Conservation (phyloP, 64 coral and sea anemone genomes). For the Montipora foliosa region DNA sequence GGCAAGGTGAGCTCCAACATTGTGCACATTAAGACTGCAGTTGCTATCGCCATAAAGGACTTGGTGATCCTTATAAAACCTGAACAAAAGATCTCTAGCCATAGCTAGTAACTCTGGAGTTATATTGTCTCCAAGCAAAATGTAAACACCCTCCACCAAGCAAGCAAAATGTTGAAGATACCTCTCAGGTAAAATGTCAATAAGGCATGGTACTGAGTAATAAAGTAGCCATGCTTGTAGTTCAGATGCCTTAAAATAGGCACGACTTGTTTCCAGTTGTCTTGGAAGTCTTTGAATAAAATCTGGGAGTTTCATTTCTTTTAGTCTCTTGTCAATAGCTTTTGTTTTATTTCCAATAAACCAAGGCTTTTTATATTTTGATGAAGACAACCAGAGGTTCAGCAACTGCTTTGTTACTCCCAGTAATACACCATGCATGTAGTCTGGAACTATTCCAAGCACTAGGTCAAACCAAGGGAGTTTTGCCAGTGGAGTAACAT, state of each 20-base stretch:
- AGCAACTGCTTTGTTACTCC: slow-evolving; percentile 51
- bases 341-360: slow-evolving; percentile 45
- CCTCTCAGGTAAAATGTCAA: slow-evolving; percentile 24
- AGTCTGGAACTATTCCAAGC: slow-evolving; percentile 55
- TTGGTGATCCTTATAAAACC: slow-evolving; percentile 41
- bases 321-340: slow-evolving; percentile 35
- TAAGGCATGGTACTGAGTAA: slow-evolving; percentile 49
- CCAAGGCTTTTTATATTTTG: slow-evolving; percentile 44
- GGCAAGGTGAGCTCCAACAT: slow-evolving; percentile 22
- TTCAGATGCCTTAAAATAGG: slow-evolving; percentile 60
- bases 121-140: slow-evolving; percentile 42
- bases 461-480: slow-evolving; percentile 55
- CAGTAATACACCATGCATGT: slow-evolving; percentile 16
- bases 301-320: slow-evolving; percentile 28
- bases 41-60: slow-evolving; percentile 32
- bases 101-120: not conserved
- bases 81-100: slow-evolving; percentile 18
- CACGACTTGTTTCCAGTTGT: slow-evolving; percentile 16
- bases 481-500: slow-evolving; percentile 28
- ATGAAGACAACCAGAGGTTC: slow-evolving; percentile 32
- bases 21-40: slow-evolving; percentile 44
- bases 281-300: slow-evolving; percentile 51
- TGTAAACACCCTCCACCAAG: slow-evolving; percentile 25
- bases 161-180: slow-evolving; percentile 57
- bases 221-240: slow-evolving; percentile 61